These are phyloP conservation scores for Apomyelois bistriatella DNA, from an alignment of 2,888 invertebrate genomes.

Conservation along the genomic window DNA sequence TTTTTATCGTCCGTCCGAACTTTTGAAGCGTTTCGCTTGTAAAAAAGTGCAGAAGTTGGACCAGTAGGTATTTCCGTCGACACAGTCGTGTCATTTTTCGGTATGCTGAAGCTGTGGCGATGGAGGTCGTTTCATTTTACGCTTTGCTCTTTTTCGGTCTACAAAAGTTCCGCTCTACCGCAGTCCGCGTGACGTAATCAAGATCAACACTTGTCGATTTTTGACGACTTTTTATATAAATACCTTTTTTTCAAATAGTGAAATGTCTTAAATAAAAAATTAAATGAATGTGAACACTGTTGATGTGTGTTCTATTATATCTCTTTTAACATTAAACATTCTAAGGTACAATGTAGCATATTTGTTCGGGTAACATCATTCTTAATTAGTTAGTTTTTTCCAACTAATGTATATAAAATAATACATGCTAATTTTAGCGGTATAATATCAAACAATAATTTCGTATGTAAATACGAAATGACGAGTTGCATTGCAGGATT, in stretches of 20 bases:
- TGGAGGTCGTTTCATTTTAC: conserved; percentile 16
- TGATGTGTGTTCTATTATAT: too few species aligned
- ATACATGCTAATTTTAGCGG: too few species aligned
- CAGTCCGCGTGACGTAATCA: conserved; percentile 23
- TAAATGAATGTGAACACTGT: too few species aligned
- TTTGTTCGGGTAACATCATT: too few species aligned
- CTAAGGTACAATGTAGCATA: too few species aligned
- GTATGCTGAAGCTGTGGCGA: conserved; percentile 22
- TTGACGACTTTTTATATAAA: background rate
- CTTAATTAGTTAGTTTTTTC: too few species aligned
- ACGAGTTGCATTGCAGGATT: background rate
- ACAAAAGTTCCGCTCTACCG: conserved; percentile 33
- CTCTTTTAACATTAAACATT: too few species aligned
- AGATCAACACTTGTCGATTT: conserved; percentile 17
- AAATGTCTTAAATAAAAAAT: too few species aligned
- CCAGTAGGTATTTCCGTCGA: background rate
- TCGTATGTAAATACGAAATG: too few species aligned
- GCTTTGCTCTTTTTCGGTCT: conserved; percentile 27
- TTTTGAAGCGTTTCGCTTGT: background rate
- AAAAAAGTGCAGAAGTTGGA: conserved; percentile 12
- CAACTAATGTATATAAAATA: too few species aligned
- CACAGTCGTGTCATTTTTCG: conserved; percentile 33
- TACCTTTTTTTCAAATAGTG: too few species aligned
- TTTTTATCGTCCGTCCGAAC: background rate
- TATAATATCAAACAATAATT: too few species aligned